Conservation (phyloP, 2,888 invertebrate genomes). For the Xanthorhoe spadicearia region DNA sequence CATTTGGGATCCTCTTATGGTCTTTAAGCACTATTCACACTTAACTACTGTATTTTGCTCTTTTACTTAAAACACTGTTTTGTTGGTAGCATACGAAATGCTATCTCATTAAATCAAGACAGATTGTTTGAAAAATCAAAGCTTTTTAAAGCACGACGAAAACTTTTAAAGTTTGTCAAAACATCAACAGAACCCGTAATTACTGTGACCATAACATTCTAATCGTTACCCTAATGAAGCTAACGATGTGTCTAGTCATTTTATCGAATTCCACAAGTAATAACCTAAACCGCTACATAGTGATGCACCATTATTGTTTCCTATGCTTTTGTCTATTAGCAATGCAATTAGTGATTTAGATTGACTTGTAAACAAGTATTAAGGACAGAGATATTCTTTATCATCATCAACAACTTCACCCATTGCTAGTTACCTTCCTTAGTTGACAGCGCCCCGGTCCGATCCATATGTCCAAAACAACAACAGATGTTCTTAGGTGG, state of each 20-base stretch:
- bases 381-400: neutral
- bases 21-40: constrained; percentile 21
- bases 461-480: too few species aligned
- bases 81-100: neutral
- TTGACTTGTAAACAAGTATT: neutral
- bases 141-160: neutral
- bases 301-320: neutral
- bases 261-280: neutral
- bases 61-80: neutral
- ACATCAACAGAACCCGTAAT: neutral
- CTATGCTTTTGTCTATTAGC: neutral
- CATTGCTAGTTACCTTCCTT: too few species aligned
- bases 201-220: neutral
- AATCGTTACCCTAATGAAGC: neutral
- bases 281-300: neutral
- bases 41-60: neutral
- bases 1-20: constrained; percentile 32
- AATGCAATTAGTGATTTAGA: neutral
- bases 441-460: too few species aligned
- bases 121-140: too few species aligned
- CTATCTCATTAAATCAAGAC: too few species aligned
- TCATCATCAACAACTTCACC: too few species aligned
- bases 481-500: neutral
- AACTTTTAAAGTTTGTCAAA: neutral
- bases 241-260: neutral